These are phyloP conservation scores for Thamnophis elegans DNA, from an alignment of 2,797 vertebrate species.

Conservation along the genomic window DNA sequence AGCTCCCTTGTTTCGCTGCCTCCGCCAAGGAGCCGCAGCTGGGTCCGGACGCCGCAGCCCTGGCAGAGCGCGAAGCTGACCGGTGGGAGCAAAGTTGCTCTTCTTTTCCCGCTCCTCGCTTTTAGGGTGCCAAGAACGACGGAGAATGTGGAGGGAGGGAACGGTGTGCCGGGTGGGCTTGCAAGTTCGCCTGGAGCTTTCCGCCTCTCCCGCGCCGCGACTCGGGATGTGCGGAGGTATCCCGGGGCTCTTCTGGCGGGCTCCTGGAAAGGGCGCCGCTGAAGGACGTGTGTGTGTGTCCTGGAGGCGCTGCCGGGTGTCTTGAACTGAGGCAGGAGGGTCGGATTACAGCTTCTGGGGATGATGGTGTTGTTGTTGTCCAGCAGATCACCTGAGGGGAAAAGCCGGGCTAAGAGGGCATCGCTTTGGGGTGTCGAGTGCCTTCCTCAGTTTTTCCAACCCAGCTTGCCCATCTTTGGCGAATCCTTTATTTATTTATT, in stretches of 20 bases:
- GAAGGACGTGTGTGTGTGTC: background rate
- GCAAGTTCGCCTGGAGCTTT: conserved; percentile 18
- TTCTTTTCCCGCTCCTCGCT: background rate
- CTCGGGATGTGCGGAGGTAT: background rate
- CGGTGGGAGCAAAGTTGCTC: conserved; percentile 4
- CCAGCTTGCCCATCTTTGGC: background rate
- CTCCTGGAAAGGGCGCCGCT: background rate
- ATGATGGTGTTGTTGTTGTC: background rate
- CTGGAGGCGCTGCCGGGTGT: background rate
- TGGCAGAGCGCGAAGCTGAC: background rate
- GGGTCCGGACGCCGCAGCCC: background rate
- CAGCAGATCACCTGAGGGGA: background rate
- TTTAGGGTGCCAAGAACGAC: background rate
- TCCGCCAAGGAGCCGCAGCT: background rate
- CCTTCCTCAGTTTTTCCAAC: too few species aligned
- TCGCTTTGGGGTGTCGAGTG: background rate
- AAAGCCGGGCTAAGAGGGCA: background rate
- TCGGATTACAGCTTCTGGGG: background rate
- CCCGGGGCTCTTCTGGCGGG: background rate
- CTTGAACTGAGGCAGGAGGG: background rate
- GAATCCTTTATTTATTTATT: background rate
- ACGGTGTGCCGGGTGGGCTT: background rate
- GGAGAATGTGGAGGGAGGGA: background rate
- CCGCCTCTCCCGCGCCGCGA: background rate
- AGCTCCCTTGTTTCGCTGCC: background rate